Percentiles rank a stretch among this genome's conserved stretches.
phyloP scores from a whole-genome alignment of 2,888 invertebrate genomes.

The Pimpla rufipes region DNA sequence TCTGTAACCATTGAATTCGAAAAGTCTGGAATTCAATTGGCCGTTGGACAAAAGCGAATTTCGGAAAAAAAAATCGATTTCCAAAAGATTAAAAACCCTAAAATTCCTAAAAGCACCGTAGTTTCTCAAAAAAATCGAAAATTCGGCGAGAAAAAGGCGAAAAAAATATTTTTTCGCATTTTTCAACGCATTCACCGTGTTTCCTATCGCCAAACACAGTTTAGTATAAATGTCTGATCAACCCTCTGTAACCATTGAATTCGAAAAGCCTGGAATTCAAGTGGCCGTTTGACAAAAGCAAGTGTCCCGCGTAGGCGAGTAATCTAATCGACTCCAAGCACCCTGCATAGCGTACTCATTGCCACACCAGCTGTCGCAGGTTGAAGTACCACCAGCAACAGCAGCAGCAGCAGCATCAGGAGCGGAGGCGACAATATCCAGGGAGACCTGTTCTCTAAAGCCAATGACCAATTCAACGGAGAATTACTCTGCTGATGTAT shows the following conservation, averaged over 20 bases:
- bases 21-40: conserved; percentile 54
- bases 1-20: conserved; percentile 20
- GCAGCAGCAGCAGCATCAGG: background rate
- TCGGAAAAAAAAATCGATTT: too few species aligned
- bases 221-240: conserved; percentile 38
- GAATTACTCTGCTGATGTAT: conserved; percentile 56
- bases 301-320: conserved; percentile 56
- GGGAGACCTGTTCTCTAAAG: conserved; percentile 61
- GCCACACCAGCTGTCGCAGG: conserved; percentile 64
- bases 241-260: conserved; percentile 6
- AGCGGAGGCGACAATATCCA: background rate
- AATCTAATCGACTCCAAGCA: conserved; percentile 64
- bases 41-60: conserved; percentile 55
- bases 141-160: too few species aligned
- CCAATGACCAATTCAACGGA: conserved; percentile 65
- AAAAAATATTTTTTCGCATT: too few species aligned
- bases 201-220: conserved; percentile 17
- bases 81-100: too few species aligned
- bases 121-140: too few species aligned
- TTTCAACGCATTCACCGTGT: background rate
- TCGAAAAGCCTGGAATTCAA: conserved; percentile 50
- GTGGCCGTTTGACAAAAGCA: conserved; percentile 60
- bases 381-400: conserved; percentile 57
- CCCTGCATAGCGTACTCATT: conserved; percentile 57
- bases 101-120: too few species aligned